Conservation (phyloP, 2,888 invertebrate species). For the Cephus pygmeus region DNA sequence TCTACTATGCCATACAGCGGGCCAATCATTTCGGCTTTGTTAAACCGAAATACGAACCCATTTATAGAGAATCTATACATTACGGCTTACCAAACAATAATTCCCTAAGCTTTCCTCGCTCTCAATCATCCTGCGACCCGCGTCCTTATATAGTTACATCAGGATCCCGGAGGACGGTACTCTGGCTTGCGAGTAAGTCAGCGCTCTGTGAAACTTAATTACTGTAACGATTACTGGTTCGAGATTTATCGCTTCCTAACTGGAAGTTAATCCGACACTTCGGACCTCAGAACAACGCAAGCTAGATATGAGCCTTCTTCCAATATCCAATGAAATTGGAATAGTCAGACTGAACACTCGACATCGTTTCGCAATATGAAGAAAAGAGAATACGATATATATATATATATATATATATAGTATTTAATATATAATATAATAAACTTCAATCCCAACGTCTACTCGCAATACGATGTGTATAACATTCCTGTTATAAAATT, state of each 20-base stretch:
- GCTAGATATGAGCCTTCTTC: not conserved
- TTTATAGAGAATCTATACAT: constrained; percentile 44
- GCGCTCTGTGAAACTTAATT: constrained; percentile 1
- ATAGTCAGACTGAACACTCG: not conserved
- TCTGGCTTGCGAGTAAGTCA: not conserved
- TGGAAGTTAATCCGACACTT: constrained; percentile 1
- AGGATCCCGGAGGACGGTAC: not conserved
- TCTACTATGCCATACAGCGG: constrained; percentile 47
- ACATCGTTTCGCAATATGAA: not conserved
- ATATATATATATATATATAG: too few species aligned
- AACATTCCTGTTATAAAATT: not conserved
- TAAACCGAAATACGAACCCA: constrained; percentile 37
- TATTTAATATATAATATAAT: not conserved
- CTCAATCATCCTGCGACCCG: constrained; percentile 20
- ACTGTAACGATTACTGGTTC: constrained; percentile 2
- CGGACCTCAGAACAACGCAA: not conserved
- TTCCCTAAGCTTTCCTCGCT: constrained; percentile 26
- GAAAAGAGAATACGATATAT: not conserved
- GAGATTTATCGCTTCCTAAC: not conserved
- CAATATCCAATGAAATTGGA: not conserved
- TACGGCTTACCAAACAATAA: constrained; percentile 46
- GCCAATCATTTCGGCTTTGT: constrained; percentile 61
- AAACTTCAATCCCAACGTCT: not conserved
- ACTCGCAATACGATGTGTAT: not conserved
- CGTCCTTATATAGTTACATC: not conserved